Percentiles rank a stretch among this genome's conserved stretches.
These are phyloP conservation scores for Neogale vison DNA, from an alignment of 2,113 vertebrate species.

Conservation along the genomic window DNA sequence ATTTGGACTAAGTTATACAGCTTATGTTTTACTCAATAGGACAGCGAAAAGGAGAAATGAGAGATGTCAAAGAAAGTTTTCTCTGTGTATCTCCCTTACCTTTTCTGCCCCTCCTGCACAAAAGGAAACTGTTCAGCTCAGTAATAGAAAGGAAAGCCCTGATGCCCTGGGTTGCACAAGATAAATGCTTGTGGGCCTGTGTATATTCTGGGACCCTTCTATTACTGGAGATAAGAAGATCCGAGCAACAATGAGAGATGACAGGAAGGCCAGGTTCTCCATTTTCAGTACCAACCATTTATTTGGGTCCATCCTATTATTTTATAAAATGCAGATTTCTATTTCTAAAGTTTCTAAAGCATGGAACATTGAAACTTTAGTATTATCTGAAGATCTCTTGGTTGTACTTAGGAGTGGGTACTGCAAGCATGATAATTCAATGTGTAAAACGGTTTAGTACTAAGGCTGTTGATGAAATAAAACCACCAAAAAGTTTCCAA, in stretches of 20 bases:
- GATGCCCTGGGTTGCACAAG: neutral
- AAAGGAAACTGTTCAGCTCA: neutral
- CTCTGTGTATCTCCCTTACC: neutral
- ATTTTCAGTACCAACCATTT: neutral
- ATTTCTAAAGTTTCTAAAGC: neutral
- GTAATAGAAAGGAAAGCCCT: neutral
- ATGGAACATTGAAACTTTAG: neutral
- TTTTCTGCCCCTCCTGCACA: neutral
- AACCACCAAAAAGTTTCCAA: neutral
- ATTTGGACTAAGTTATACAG: slow-evolving; percentile 10
- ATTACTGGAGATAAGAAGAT: neutral
- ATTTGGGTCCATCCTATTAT: neutral
- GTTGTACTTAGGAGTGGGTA: neutral
- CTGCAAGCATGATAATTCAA: neutral
- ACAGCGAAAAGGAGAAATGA: neutral
- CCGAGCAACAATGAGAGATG: neutral
- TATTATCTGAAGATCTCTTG: slow-evolving; percentile 1
- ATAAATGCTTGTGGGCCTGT: neutral
- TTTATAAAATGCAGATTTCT: slow-evolving; percentile 39
- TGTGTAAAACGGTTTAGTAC: slow-evolving; percentile 33
- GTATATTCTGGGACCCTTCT: neutral
- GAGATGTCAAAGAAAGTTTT: neutral
- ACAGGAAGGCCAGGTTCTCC: neutral
- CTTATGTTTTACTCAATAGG: neutral
- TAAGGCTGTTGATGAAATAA: slow-evolving; percentile 4